Conservation (phyloP, 2,797 vertebrate species). For the Pagetopsis macropterus region DNA sequence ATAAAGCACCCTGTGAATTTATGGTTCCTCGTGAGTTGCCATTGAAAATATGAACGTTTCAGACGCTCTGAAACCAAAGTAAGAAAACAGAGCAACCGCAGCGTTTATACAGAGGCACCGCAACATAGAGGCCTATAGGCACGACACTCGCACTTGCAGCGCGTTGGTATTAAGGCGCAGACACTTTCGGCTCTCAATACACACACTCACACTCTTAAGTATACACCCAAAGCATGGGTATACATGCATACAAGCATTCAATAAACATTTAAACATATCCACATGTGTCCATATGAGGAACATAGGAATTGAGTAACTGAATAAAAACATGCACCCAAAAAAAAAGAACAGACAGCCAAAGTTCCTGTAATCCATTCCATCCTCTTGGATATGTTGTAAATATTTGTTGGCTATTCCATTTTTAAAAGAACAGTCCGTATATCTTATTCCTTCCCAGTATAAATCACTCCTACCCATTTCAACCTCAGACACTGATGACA, state of each 20-base stretch:
- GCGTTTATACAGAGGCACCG: conserved; percentile 81
- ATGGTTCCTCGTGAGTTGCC: conserved; percentile 78
- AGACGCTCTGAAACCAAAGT: conserved; percentile 81
- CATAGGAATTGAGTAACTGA: conserved; percentile 39
- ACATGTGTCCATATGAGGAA: conserved; percentile 46
- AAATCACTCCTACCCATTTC: conserved; percentile 66
- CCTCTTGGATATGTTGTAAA: conserved; percentile 54
- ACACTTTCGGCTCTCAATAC: conserved; percentile 40
- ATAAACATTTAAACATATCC: conserved; percentile 63
- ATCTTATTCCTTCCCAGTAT: conserved; percentile 64
- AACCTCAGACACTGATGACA: conserved; percentile 77
- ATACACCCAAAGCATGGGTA: no score
- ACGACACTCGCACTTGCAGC: conserved; percentile 63
- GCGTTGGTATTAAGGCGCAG: conserved; percentile 68
- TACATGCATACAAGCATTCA: conserved; percentile 30
- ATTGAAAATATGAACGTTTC: conserved; percentile 85
- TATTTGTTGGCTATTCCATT: conserved; percentile 70
- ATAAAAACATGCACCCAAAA: conserved; percentile 36
- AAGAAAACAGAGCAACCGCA: conserved; percentile 84
- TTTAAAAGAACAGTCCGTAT: conserved; percentile 67
- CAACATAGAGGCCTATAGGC: conserved; percentile 76
- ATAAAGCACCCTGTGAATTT: conserved; percentile 84
- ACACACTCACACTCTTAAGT: not conserved
- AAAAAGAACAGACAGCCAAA: conserved; percentile 29
- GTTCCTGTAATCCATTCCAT: conserved; percentile 63